Evolutionary conservation across 1,140 invertebrate genomes (phyloP).

Genomic region (Limonius californicus): DNA sequence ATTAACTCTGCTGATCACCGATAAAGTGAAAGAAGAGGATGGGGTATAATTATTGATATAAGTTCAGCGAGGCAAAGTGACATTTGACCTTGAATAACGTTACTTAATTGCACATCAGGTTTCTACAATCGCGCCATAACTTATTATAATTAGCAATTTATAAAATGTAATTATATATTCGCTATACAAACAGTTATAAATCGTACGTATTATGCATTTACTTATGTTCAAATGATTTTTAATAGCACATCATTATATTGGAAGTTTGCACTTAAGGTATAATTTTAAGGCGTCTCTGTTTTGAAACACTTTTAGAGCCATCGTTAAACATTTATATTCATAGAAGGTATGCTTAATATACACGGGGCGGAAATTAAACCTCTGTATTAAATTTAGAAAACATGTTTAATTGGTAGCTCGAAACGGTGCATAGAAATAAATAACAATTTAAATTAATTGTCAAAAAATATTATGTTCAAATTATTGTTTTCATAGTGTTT

Average conservation of each 20-base stretch:
- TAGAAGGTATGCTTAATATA: background rate
- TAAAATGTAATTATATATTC: slow-evolving; percentile 18
- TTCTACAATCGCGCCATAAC: slow-evolving; percentile 13
- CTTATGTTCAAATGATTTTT: background rate
- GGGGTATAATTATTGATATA: background rate
- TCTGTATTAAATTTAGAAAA: too few relatives aligned
- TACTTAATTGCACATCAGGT: slow-evolving; percentile 18
- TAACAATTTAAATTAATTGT: too few relatives aligned
- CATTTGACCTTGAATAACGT: slow-evolving; percentile 16
- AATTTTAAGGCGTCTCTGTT: background rate
- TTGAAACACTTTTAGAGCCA: background rate
- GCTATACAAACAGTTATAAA: slow-evolving; percentile 19
- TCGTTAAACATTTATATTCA: background rate
- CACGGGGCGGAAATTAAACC: background rate
- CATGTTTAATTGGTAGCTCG: too few relatives aligned
- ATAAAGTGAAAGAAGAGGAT: background rate
- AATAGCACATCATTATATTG: slow-evolving; percentile 2
- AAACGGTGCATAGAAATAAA: too few relatives aligned
- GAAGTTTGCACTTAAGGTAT: background rate
- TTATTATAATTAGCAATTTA: slow-evolving; percentile 20
- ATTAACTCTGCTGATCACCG: background rate
- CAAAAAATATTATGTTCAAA: too few relatives aligned
- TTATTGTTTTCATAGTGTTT: too few relatives aligned
- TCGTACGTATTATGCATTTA: slow-evolving; percentile 1
- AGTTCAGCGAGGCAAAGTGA: background rate